Percentiles rank a stretch among this genome's conserved stretches.
phyloP scores from a whole-genome alignment of 2,797 vertebrate genomes.

The Cynopterus sphinx region DNA sequence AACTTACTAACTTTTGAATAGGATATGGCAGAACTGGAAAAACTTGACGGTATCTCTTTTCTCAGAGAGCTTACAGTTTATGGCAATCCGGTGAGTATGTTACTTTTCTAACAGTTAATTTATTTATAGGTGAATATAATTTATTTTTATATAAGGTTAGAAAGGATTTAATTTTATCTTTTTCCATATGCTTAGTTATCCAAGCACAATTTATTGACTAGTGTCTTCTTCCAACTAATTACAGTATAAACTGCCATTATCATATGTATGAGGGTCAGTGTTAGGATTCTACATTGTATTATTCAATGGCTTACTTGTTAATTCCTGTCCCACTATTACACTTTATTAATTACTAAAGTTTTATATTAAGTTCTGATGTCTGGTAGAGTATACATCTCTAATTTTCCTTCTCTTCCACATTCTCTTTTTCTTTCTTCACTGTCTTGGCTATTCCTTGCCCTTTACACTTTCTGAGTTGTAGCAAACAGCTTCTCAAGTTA shows the following conservation, averaged over 20 bases:
- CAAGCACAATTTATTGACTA: neutral
- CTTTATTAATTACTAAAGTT: neutral
- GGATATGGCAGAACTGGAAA: constrained; percentile 91
- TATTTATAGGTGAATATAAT: neutral
- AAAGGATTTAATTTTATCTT: neutral
- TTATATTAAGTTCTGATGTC: constrained; percentile 28
- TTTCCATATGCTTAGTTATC: neutral
- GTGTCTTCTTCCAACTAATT: neutral
- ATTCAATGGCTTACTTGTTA: neutral
- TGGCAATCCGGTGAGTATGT: constrained; percentile 91
- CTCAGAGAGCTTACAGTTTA: constrained; percentile 90
- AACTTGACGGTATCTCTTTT: constrained; percentile 88
- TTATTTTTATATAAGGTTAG: neutral
- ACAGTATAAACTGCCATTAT: neutral
- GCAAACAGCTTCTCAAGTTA: constrained; percentile 36
- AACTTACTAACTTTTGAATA: constrained; percentile 75
- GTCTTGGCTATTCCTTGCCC: neutral
- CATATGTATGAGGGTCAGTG: neutral
- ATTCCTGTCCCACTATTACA: neutral
- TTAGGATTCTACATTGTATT: neutral
- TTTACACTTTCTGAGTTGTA: constrained; percentile 1
- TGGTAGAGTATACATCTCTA: neutral
- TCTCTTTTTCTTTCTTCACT: constrained; percentile 7
- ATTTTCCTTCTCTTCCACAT: neutral
- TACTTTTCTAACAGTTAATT: constrained; percentile 40